Evolutionary conservation across 1,140 invertebrate species (phyloP), one percentile per base, ranked within the genome.

Genomic region (Heliconius himera): DNA sequence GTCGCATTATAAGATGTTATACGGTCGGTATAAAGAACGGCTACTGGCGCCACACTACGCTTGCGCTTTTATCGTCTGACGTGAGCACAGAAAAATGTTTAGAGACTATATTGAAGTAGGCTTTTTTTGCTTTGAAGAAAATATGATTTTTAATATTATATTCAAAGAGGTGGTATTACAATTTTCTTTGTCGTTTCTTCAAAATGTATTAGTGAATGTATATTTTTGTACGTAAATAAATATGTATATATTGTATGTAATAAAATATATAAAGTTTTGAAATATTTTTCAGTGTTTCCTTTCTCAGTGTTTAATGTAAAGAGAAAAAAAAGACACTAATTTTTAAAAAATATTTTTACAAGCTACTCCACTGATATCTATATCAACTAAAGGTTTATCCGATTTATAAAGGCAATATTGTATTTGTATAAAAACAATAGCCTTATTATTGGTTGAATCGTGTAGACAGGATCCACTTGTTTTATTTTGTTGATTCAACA

Each of bases 371-470:
- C 26, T 16, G 38, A 78, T 74, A 71, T 70, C 77, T 8, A 83
- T 91, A 87, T 90, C 78, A 78, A 72, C 79, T 87, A 78, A 85
- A 91, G 88, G 90, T 87, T 94, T 91, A 93, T 93, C 90, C 84
- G 93, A 93, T 93, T 94, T 94, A 94, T 94, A 94, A 93, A 93
- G 89, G 90, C 89, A 93, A 94, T 93, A 94, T 94, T 92, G 90
- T 92, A 93, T 94, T 93, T 93, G 92, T 94, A 93, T 93, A 93
- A 92, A 93, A 94, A 94, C 92, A 94, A 94, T 93, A 85, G 90
- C 84, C 93, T 93, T 93, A 93, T 94, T 94, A 94, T 94, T 92
- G 91, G 90, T 90, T 90, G 84, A 83, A 85, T 88, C 89, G 88
- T 89, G 88, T 90, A 87, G 88, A 88, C 86, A 79, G 78, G 70